These are phyloP conservation scores for Cranoglanis bouderius DNA, from an alignment of 2,113 vertebrate species.

Conservation along the genomic window DNA sequence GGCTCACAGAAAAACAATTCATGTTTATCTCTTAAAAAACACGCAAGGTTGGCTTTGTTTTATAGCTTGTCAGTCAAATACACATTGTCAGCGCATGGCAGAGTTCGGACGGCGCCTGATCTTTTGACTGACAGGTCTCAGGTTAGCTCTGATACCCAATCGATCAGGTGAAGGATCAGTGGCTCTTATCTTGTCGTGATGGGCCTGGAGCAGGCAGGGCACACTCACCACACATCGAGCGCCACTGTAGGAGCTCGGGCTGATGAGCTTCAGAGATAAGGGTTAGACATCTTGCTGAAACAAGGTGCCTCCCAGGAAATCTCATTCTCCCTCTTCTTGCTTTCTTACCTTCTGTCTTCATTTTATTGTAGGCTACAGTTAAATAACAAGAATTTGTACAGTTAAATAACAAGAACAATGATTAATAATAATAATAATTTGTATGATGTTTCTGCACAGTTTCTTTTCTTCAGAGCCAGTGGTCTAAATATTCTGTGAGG, in stretches of 20 bases:
- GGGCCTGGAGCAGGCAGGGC: conserved; percentile 38
- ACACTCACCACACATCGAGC: conserved; percentile 41
- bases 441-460: background rate
- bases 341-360: conserved; percentile 8
- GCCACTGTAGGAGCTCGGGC: conserved; percentile 42
- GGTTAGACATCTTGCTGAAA: conserved; percentile 38
- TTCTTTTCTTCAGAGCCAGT: background rate
- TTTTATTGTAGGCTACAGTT: background rate
- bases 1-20: background rate
- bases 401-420: background rate
- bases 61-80: background rate
- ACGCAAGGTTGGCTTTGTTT: conserved; percentile 29
- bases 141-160: conserved; percentile 45
- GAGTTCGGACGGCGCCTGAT: conserved; percentile 2
- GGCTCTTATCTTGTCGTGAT: conserved; percentile 55
- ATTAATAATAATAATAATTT: too few relatives aligned
- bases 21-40: background rate
- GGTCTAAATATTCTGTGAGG: background rate
- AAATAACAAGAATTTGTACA: too few relatives aligned
- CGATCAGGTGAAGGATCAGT: conserved; percentile 48
- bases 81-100: background rate
- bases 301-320: conserved; percentile 27
- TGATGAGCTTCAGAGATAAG: conserved; percentile 52
- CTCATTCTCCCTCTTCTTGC: background rate
- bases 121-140: conserved; percentile 46